A percentile compares a stretch with the other conserved stretches of the same genome.
phyloP scores from a whole-genome alignment of 2,113 vertebrate genomes.

The Chamaetylas fuelleborni region DNA sequence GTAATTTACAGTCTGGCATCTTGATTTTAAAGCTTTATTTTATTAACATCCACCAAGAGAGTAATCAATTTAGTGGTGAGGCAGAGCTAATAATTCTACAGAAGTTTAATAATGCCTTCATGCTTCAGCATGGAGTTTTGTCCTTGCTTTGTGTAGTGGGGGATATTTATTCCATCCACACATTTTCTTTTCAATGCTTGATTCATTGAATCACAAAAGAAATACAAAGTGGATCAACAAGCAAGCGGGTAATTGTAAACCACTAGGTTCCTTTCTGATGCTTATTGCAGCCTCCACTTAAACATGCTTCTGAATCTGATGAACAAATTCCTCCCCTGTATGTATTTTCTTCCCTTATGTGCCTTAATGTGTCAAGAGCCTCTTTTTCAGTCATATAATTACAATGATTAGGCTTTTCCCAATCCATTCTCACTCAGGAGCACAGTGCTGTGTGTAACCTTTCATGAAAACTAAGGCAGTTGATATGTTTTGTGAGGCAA shows the following conservation, averaged over 20 bases:
- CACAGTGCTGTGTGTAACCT: not conserved
- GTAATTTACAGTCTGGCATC: slow-evolving; percentile 73
- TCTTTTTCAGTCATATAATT: slow-evolving; percentile 51
- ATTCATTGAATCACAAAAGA: slow-evolving; percentile 65
- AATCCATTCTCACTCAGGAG: not conserved
- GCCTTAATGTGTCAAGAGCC: not conserved
- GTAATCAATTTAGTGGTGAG: slow-evolving; percentile 70
- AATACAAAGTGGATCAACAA: slow-evolving; percentile 69
- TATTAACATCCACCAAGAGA: slow-evolving; percentile 68
- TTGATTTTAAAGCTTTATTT: slow-evolving; percentile 71
- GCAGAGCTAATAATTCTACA: slow-evolving; percentile 67
- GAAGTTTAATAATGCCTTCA: slow-evolving; percentile 57
- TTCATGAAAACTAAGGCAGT: slow-evolving; percentile 24
- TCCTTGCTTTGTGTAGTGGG: slow-evolving; percentile 59
- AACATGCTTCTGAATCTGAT: slow-evolving; percentile 37
- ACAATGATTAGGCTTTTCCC: slow-evolving; percentile 14
- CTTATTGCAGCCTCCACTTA: slow-evolving; percentile 47
- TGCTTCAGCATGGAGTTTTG: slow-evolving; percentile 61
- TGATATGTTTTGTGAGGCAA: slow-evolving; percentile 49
- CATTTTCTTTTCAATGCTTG: slow-evolving; percentile 56
- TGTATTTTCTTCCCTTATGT: slow-evolving; percentile 35
- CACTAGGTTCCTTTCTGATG: slow-evolving; percentile 39
- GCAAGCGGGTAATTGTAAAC: slow-evolving; percentile 48
- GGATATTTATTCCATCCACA: slow-evolving; percentile 62
- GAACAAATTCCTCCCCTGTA: slow-evolving; percentile 54